Evolutionary conservation across 2,797 vertebrate genomes (phyloP), one percentile per base, ranked within the genome.

Genomic region (Scyliorhinus canicula): DNA sequence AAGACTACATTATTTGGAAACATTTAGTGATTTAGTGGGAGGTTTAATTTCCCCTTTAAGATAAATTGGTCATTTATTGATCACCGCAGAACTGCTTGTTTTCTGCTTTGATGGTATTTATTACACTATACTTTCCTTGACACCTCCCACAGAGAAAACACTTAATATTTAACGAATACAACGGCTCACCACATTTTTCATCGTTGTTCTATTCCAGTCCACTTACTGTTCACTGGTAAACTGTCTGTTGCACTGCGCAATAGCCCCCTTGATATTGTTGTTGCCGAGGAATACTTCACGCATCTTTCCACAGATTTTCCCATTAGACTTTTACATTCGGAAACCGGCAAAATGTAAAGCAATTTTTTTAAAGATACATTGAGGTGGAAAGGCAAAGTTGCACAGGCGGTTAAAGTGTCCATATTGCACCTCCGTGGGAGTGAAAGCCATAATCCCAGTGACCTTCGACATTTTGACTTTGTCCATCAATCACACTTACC

Each of bases 111-210:
- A 0, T 94, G 95, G 97, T 97, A 98, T 98, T 98, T 97, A 97
- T 97, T 97, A 98, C 96, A 97, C 97, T 96, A 97, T 97, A 96
- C 97, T 97, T 97, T 97, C 96, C 96, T 96, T 97, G 97, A 97
- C 97, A 97, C 97, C 97, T 97, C 97, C 97, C 97, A 96, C 97
- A 95, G 97, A 97, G 97, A 97, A 97, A 97, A 97, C 97, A 97
- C 97, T 98, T 97, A 97, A 98, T 97, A 97, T 98, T 98, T 97
- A 97, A 97, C 97, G 97, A 96, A 96, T 93, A 88, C 95, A 95
- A 96, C 97, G 96, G 96, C 96, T 96, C 88, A 95, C 96, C 97
- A 97, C 97, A 95, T 98, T 98, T 97, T 97, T 98, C 97, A 97
- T 98, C 95, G 96, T 96, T 95, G 96, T 96, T 97, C 97, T 97